phyloP scores from a whole-genome alignment of 23 tunicate genomes.

The Trididemnum clinides region DNA sequence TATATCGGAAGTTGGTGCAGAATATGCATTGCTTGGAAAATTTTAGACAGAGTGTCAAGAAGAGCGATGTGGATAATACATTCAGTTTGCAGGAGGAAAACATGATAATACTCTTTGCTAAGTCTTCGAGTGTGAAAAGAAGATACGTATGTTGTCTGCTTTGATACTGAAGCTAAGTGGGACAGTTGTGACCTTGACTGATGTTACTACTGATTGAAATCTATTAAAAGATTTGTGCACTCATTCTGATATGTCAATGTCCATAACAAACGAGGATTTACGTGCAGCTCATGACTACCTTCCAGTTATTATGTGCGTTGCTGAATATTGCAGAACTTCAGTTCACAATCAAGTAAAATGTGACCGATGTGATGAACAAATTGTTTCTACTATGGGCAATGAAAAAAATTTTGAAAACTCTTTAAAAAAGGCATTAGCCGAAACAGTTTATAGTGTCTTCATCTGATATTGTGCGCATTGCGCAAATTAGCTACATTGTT shows the following conservation, averaged over 20 bases:
- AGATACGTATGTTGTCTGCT: background rate
- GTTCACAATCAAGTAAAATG: constrained; percentile 11
- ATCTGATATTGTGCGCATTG: background rate
- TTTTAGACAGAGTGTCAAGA: constrained; percentile 23
- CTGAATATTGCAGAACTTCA: constrained; percentile 13
- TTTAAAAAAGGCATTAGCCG: constrained; percentile 10
- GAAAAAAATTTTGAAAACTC: background rate
- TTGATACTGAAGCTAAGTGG: too few relatives aligned
- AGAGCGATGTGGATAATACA: constrained; percentile 7
- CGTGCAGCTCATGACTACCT: background rate
- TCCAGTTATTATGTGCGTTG: constrained; percentile 13
- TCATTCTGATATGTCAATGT: too few relatives aligned
- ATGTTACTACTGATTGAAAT: too few relatives aligned
- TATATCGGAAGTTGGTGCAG: constrained; percentile 6
- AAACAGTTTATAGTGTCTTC: background rate
- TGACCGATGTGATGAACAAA: background rate
- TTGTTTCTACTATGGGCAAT: background rate
- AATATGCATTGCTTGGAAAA: constrained; percentile 14
- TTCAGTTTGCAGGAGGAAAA: constrained; percentile 19
- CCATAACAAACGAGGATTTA: too few relatives aligned
- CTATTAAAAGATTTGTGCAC: too few relatives aligned
- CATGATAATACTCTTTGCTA: background rate
- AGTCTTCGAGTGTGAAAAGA: constrained; percentile 31
- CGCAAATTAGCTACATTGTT: background rate
- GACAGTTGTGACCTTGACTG: too few relatives aligned